These are phyloP conservation scores for Andrena flavipes DNA, from an alignment of 2,888 invertebrate species.

Conservation along the genomic window DNA sequence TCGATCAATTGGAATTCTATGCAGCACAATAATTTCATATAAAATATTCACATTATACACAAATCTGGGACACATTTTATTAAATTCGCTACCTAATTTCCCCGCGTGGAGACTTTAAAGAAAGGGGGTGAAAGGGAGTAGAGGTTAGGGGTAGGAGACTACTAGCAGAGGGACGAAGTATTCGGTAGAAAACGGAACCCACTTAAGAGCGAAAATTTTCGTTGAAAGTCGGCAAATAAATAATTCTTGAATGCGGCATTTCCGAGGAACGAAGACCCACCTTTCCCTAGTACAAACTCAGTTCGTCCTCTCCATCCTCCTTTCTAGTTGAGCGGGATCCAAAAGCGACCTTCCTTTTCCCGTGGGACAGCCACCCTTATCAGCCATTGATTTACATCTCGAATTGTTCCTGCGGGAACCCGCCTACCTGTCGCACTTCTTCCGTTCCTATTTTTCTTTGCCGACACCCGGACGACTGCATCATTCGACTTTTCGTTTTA, in stretches of 20 bases:
- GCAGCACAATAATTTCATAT: no score
- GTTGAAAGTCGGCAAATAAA: conserved; percentile 76
- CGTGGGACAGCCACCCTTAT: conserved; percentile 75
- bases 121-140: conserved; percentile 5
- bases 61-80: not conserved
- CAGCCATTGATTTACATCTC: conserved; percentile 81
- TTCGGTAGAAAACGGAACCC: conserved; percentile 45
- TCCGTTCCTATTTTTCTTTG: conserved; percentile 56
- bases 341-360: conserved; percentile 61
- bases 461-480: conserved; percentile 42
- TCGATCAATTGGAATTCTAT: no score
- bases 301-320: conserved; percentile 48
- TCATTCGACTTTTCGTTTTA: conserved; percentile 52
- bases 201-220: conserved; percentile 71
- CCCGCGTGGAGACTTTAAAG: not conserved
- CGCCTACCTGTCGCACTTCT: conserved; percentile 71
- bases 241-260: conserved; percentile 76
- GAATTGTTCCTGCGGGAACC: conserved; percentile 76
- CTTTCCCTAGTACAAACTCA: conserved; percentile 76
- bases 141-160: conserved; percentile 35
- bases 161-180: conserved; percentile 20
- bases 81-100: not conserved
- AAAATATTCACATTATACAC: not conserved
- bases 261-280: conserved; percentile 75
- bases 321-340: conserved; percentile 58